phyloP scores from a whole-genome alignment of 1,140 invertebrate species.

The Rhagoletis pomonella region DNA sequence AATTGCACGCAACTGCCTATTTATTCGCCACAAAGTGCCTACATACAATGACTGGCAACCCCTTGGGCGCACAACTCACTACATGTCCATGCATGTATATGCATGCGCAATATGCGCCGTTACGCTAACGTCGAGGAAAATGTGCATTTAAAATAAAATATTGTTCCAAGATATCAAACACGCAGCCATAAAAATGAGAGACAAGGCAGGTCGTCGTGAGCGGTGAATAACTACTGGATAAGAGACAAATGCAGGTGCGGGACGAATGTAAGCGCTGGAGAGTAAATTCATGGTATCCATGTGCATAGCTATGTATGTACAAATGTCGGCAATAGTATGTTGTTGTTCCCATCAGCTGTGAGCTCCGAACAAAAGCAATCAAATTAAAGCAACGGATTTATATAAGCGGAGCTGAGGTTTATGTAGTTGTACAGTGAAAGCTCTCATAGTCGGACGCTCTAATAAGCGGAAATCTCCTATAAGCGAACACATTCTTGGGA shows the following conservation, averaged over 20 bases:
- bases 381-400: no score
- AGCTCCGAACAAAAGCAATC: no score
- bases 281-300: background rate
- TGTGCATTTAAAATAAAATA: constrained; percentile 47
- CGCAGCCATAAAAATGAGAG: constrained; percentile 24
- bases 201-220: background rate
- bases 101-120: background rate
- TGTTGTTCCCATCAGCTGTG: no score
- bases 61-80: background rate
- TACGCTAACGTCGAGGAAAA: background rate
- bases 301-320: background rate
- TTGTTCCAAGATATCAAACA: constrained; percentile 24
- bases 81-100: background rate
- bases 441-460: no score
- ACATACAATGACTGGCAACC: background rate
- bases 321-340: background rate
- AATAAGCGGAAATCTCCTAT: no score
- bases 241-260: background rate
- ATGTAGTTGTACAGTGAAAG: no score
- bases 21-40: background rate
- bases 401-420: no score
- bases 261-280: background rate
- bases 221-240: background rate
- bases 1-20: constrained; percentile 12
- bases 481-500: no score